Evolutionary conservation across 2,113 vertebrate species (phyloP), one percentile per base, ranked within the genome.

Genomic region (Sorex araneus): DNA sequence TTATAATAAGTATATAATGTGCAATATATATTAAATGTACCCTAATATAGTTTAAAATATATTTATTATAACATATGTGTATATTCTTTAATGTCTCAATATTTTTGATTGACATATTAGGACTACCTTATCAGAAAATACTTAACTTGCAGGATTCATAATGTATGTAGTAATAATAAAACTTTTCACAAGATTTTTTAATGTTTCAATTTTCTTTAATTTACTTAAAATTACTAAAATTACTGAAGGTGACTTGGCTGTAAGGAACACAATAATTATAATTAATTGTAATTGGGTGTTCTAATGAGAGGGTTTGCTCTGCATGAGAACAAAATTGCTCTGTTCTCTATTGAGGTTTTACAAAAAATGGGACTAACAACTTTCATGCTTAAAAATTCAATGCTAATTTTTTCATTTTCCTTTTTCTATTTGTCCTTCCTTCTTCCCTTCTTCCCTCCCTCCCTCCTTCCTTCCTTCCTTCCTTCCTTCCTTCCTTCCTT

Each of bases 181-280:
- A 69, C 12, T 50, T 91, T 66, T 60, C 19, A 60, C 87, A 78
- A 36, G n/a, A 15, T 74, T 60, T 67, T 36, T 63, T 32, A n/a
- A n/a, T 1, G 25, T 89, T 75, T 23, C 1, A 30, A 0, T 34
- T 84, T 90, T 92, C 6, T 66, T 10, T 67, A 77, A 67, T 81
- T 87, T n/a, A 94, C 40, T 66, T 76, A 67, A 54, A 81, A 89
- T 84, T 11, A 63, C 11, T 45, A 66, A 67, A 50, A 67, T 67
- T 87, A 54, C 34, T 71, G 43, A 71, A 70, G n/a, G 69, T 63
- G 74, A 30, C 27, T 67, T 73, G 23, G 7, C 50, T 85, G 77
- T 21, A 70, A 63, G 11, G 54, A 43, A 1, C n/a, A 67, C 2
- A 27, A 36, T 1, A 5, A 12, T 60, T 77, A 50, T 18, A 34